Percentiles rank a stretch among this genome's conserved stretches.
phyloP scores from a whole-genome alignment of 2,113 vertebrate species.

The Podiceps cristatus region DNA sequence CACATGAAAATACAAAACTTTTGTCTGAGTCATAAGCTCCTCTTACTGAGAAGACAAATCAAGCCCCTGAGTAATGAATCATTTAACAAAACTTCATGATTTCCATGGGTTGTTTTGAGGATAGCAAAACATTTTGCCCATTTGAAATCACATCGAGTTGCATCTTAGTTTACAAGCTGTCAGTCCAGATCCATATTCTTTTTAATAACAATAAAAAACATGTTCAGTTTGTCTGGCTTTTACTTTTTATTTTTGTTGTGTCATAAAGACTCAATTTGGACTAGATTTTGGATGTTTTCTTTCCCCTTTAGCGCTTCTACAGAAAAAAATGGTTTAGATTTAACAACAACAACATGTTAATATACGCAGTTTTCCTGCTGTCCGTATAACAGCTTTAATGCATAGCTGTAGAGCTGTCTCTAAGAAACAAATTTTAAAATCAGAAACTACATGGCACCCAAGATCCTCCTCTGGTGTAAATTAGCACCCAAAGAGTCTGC shows the following conservation, averaged over 20 bases:
- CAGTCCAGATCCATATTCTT: conserved; percentile 28
- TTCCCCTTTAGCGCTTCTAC: background rate
- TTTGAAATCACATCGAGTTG: conserved; percentile 48
- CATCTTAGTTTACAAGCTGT: conserved; percentile 43
- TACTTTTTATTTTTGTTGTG: conserved; percentile 29
- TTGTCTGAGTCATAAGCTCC: background rate
- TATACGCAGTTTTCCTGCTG: conserved; percentile 44
- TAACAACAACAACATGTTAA: conserved; percentile 20
- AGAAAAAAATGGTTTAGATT: conserved; percentile 10
- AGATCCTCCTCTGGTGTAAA: background rate
- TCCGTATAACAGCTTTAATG: background rate
- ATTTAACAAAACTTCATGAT: background rate
- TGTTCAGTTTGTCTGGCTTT: conserved; percentile 30
- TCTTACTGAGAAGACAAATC: conserved; percentile 3
- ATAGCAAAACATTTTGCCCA: background rate
- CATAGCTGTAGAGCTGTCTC: background rate
- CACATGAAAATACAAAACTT: background rate
- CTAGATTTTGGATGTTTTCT: conserved; percentile 22
- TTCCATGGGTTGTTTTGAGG: background rate
- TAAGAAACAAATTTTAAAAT: background rate
- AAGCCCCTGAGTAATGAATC: background rate
- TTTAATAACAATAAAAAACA: conserved; percentile 58
- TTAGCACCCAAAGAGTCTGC: background rate
- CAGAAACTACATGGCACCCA: background rate
- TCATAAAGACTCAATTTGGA: conserved; percentile 38